Conservation (phyloP, 2,797 vertebrate genomes). For the Rhabdomys pumilio region DNA sequence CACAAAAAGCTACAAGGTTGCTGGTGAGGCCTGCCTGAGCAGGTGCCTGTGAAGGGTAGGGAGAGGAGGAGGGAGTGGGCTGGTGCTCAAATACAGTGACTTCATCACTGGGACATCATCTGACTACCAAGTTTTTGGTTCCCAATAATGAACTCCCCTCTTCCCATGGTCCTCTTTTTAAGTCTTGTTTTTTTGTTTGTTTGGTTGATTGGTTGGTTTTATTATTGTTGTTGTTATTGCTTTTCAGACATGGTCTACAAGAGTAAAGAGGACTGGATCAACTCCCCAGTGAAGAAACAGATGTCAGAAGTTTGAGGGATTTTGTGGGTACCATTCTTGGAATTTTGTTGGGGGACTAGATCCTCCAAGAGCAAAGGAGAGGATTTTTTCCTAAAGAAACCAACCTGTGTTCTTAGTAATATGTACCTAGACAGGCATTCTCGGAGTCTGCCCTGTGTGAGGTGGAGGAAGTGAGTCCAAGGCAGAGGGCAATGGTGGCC, state of each 20-base stretch:
- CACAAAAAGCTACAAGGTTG: not conserved
- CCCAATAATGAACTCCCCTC: no score
- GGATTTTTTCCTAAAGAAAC: not conserved
- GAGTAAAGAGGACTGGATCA: accelerated
- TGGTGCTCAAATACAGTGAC: not conserved
- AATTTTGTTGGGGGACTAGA: not conserved
- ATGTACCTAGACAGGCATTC: accelerated
- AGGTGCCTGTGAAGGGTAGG: not conserved
- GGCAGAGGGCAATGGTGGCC: not conserved
- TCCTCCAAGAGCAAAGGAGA: not conserved
- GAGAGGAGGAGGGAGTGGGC: not conserved
- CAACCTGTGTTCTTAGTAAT: not conserved
- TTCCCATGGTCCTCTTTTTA: not conserved
- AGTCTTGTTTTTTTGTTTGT: no score
- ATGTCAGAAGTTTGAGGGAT: accelerated
- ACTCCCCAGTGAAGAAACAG: not conserved
- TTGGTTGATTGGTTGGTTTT: no score
- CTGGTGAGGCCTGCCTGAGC: not conserved
- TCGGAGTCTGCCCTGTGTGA: no score
- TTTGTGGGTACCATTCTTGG: accelerated
- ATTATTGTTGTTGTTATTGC: not conserved
- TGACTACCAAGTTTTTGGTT: not conserved
- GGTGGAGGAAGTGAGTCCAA: not conserved
- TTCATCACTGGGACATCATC: not conserved
- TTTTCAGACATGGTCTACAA: not conserved